Base-by-base conservation (phyloP, 2,113 vertebrate genomes). In the Myrmecobius fasciatus region DNA sequence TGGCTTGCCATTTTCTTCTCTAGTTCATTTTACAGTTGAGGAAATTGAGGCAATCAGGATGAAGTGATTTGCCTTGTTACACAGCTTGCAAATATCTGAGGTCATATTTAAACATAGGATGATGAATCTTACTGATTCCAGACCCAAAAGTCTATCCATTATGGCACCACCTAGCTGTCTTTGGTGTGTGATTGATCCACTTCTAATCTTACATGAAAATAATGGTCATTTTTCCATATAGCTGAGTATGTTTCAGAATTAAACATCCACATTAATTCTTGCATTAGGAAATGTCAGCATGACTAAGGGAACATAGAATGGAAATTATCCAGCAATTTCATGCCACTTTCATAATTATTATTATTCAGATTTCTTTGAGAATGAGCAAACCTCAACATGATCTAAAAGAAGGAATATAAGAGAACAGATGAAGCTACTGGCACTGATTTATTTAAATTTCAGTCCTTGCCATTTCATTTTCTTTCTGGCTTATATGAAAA, bases 21-120 rank as follows among this genome's bases (percentile, higher is more conserved):
- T 12, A 25, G 60, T n/a, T 92, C 10, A 90, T 53, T 95, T 46
- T 95, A 53, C 46, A 92, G 25, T 53, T 91, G 52, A 95, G 43
- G 56, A 90, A 90, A 93, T 8, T 89, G 46, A 94, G 47, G 51
- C 91, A 91, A 8, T 31, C 5, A 14, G 53, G 52, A 3, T 90
- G 49, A 92, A 91, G 31, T 53, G 46, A 75, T 83, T 91, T 89
- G 26, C 36, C 22, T 49, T 75, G 49, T 75, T 53, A 95, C 36
- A 4, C 31, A 36, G 0, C 9, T 67, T 26, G 31, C 53, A 67
- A 89, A 43, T 67, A 60, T 43, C 53, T 25, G 22, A 67, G 8
- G 36, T 36, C 1, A n/a, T 60, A 89, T 7, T 67, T 60, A 8
- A 93, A 52, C 51, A 25, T 36, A 93, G n/a, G 56, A 93, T 52